Evolutionary conservation across 2,888 invertebrate species (phyloP).

Genomic region (Tolmerus cingulatus): DNA sequence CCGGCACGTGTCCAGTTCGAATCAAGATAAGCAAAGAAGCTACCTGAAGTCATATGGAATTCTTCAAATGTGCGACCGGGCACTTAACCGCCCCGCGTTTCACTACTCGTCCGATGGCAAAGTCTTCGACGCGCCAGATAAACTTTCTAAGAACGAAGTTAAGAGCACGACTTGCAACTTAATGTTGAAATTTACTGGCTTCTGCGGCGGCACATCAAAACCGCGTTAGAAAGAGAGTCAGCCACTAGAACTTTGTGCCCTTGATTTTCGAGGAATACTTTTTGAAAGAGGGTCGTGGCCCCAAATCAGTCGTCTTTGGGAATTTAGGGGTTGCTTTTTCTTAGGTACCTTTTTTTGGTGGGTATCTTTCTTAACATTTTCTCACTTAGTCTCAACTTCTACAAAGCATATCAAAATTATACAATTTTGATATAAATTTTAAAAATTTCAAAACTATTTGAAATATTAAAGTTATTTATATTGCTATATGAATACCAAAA

Average conservation of each 20-base stretch:
- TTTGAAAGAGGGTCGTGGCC: neutral
- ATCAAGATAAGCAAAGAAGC: slow-evolving; percentile 28
- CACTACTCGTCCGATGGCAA: neutral
- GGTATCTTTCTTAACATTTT: neutral
- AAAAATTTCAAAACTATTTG: no score
- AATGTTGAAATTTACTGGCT: neutral
- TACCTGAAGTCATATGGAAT: slow-evolving; percentile 24
- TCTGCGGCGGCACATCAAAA: slow-evolving; percentile 13
- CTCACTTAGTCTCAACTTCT: neutral
- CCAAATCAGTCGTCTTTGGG: neutral
- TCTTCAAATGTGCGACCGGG: neutral
- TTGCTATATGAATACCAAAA: no score
- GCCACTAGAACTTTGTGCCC: neutral
- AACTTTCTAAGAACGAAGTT: slow-evolving; percentile 10
- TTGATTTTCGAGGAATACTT: neutral
- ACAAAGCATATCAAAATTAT: no score
- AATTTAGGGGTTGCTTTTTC: neutral
- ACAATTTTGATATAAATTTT: no score
- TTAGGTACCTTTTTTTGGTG: neutral
- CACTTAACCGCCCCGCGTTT: neutral
- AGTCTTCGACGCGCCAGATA: neutral
- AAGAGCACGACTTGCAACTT: slow-evolving; percentile 10
- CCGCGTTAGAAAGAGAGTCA: neutral
- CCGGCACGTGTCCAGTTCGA: slow-evolving; percentile 11
- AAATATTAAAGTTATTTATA: no score